These are phyloP conservation scores for Procambarus virginalis DNA, from an alignment of 1,140 invertebrate species.

Conservation along the genomic window DNA sequence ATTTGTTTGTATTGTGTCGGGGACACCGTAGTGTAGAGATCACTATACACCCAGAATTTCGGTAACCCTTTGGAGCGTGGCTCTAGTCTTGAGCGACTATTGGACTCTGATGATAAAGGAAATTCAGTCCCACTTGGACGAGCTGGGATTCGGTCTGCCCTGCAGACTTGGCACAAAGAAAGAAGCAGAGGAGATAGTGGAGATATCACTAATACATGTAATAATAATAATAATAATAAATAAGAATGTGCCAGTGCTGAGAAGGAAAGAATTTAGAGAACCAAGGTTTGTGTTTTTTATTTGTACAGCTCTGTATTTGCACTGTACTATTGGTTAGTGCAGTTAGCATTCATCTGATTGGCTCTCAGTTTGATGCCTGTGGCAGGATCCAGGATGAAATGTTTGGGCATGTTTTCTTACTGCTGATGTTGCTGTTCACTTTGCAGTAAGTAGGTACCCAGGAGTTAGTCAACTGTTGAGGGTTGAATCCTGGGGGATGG, in stretches of 20 bases:
- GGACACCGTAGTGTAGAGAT: too few relatives aligned
- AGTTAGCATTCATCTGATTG: too few relatives aligned
- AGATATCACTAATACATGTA: slow-evolving; percentile 13
- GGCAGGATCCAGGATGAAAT: too few relatives aligned
- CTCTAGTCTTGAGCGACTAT: slow-evolving; percentile 26
- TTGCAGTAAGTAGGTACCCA: too few relatives aligned
- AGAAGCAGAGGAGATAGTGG: slow-evolving; percentile 1
- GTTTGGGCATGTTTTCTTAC: too few relatives aligned
- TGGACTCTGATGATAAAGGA: slow-evolving; percentile 23
- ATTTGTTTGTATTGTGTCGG: not conserved
- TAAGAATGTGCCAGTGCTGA: slow-evolving; percentile 18
- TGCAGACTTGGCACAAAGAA: slow-evolving; percentile 53
- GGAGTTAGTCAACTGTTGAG: too few relatives aligned
- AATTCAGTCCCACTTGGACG: slow-evolving; percentile 23
- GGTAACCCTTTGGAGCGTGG: slow-evolving; percentile 33
- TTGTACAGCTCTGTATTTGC: not conserved
- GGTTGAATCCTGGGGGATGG: too few relatives aligned
- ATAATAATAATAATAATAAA: slow-evolving; percentile 20
- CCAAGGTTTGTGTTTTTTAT: slow-evolving; percentile 14
- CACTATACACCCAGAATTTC: slow-evolving; percentile 1
- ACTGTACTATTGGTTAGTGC: not conserved
- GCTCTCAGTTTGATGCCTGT: too few relatives aligned
- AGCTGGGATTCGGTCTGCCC: slow-evolving; percentile 43
- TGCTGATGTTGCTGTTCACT: too few relatives aligned
- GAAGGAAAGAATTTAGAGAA: slow-evolving; percentile 32